A percentile compares a stretch with the other conserved stretches of the same genome.
Conservation (phyloP, 2,797 vertebrate species). For the Oreortyx pictus region DNA sequence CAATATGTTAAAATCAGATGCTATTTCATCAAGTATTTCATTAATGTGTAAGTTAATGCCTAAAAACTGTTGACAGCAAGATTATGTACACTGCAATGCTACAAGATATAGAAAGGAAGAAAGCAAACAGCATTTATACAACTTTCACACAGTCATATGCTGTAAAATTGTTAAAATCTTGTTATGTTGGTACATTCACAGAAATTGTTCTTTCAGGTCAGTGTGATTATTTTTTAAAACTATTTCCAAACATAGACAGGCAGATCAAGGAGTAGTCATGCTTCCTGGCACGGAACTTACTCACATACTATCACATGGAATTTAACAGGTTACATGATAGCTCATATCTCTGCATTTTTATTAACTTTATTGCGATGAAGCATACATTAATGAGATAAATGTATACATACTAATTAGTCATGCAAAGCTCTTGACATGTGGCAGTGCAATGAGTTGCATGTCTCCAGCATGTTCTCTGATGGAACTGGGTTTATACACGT, state of each 20-base stretch:
- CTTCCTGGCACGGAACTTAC: not conserved
- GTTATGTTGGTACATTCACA: not conserved
- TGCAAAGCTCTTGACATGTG: not conserved
- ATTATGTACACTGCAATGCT: not conserved
- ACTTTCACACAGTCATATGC: not conserved
- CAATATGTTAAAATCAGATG: not conserved
- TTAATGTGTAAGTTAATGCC: not conserved
- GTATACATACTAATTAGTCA: not conserved
- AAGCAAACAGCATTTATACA: not conserved
- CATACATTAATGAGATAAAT: not conserved
- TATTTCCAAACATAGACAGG: not conserved
- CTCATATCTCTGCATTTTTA: not conserved
- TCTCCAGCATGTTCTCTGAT: not conserved
- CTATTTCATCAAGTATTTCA: not conserved
- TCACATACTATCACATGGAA: not conserved
- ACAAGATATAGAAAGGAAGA: not conserved
- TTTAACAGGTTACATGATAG: not conserved
- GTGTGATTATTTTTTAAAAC: not conserved
- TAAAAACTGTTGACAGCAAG: not conserved
- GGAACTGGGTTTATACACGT: not conserved
- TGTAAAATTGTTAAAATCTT: not conserved
- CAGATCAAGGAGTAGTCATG: not conserved
- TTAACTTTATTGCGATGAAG: not conserved
- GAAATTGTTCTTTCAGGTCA: not conserved
- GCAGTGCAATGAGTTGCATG: not conserved